phyloP scores from a whole-genome alignment of 2,113 vertebrate species.

The Tyto alba region DNA sequence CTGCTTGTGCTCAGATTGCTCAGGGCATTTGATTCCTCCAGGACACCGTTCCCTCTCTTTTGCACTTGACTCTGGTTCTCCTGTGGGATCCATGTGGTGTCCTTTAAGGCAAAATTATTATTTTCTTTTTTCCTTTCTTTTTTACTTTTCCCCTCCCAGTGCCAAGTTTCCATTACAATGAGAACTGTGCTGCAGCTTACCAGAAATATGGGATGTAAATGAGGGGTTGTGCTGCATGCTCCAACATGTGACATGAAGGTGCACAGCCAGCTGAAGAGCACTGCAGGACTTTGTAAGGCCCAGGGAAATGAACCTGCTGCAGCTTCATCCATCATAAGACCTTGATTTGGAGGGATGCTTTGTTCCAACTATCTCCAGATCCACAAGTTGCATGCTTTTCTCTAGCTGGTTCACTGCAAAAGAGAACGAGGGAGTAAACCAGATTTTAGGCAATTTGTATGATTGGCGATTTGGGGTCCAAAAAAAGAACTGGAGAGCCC shows the following conservation, averaged over 20 bases:
- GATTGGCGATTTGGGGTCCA: background rate
- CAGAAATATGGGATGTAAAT: background rate
- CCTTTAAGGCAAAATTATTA: background rate
- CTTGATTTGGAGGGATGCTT: fast-evolving
- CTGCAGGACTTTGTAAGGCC: background rate
- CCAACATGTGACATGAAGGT: background rate
- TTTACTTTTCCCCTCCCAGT: background rate
- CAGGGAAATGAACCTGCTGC: background rate
- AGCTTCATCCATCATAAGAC: background rate
- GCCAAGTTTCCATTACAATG: background rate
- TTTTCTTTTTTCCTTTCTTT: background rate
- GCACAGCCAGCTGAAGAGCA: background rate
- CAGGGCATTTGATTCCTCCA: background rate
- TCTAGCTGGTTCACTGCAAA: background rate
- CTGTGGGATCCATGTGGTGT: background rate
- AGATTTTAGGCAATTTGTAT: background rate
- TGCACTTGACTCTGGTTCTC: background rate
- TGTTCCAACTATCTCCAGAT: background rate
- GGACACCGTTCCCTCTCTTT: background rate
- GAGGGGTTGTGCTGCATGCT: fast-evolving
- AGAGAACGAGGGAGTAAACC: background rate
- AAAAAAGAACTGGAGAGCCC: background rate
- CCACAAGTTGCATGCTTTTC: background rate
- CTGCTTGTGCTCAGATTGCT: background rate
- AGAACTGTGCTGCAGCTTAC: background rate